These are phyloP conservation scores for Redunca redunca DNA, from an alignment of 2,113 vertebrate genomes.

Conservation along the genomic window DNA sequence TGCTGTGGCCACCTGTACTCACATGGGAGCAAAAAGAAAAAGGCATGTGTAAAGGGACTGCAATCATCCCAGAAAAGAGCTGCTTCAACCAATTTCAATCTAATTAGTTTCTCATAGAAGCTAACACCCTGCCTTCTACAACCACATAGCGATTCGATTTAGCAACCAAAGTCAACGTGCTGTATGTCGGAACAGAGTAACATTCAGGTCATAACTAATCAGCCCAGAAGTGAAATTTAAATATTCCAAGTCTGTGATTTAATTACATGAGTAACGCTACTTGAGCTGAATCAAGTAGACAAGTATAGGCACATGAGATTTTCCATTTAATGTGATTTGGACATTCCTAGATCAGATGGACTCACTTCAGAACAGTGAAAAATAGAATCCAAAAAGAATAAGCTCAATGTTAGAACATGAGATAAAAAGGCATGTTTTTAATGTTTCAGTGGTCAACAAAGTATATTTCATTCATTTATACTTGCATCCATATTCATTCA, in stretches of 20 bases:
- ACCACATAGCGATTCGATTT: background rate
- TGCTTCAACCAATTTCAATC: background rate
- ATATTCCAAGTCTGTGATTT: background rate
- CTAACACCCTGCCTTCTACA: background rate
- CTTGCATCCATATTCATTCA: background rate
- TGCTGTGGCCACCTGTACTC: background rate
- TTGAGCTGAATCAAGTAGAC: background rate
- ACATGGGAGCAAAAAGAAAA: background rate
- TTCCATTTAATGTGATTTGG: background rate
- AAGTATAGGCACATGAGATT: background rate
- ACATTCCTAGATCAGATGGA: background rate
- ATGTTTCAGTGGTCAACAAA: background rate
- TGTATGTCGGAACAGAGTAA: slow-evolving; percentile 10
- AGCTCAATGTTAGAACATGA: background rate
- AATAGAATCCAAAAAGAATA: background rate
- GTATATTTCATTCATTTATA: background rate
- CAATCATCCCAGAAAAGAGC: background rate
- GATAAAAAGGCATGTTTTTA: background rate
- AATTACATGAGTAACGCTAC: background rate
- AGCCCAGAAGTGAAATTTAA: background rate
- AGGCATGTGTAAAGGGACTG: background rate
- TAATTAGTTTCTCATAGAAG: background rate
- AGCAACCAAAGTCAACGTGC: background rate
- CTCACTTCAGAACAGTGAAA: background rate
- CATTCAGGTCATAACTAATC: slow-evolving; percentile 11